Evolutionary conservation across 2,888 invertebrate genomes (phyloP).

Genomic region (Lepidocyrtinus sp.): DNA sequence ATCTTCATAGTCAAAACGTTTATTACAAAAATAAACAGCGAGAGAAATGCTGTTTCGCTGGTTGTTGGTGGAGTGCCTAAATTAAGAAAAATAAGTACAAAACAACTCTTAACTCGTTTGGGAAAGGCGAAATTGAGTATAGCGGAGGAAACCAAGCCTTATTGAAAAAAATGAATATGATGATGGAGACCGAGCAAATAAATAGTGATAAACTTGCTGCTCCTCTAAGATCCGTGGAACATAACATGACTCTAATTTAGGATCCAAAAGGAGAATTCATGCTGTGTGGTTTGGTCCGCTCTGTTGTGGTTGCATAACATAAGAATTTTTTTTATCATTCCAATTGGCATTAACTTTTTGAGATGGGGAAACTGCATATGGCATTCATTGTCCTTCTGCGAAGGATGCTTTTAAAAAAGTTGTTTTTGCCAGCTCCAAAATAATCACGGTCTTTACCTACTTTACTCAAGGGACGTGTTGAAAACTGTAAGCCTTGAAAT

Average conservation of each 20-base stretch:
- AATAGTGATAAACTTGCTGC: background rate
- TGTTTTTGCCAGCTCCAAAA: no score
- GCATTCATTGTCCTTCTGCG: no score
- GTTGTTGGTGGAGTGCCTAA: background rate
- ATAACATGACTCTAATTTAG: background rate
- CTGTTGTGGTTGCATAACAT: no score
- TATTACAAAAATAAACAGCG: conserved; percentile 1
- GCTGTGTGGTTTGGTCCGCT: background rate
- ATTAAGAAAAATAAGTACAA: background rate
- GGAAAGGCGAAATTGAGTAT: background rate
- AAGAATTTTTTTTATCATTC: no score
- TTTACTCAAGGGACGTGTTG: no score
- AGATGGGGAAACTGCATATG: no score
- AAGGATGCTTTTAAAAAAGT: no score
- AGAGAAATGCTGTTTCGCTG: background rate
- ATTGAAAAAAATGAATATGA: conserved; percentile 11
- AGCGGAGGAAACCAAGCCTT: no score
- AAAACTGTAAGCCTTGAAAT: background rate
- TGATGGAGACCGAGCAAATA: conserved; percentile 9
- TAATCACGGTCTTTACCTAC: no score
- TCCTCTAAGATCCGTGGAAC: background rate
- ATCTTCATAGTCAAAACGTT: background rate
- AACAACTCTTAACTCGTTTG: conserved; percentile 9
- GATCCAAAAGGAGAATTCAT: background rate
- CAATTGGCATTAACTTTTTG: no score